Evolutionary conservation across 2,113 vertebrate species (phyloP).

Genomic region (Coreoperca whiteheadi): DNA sequence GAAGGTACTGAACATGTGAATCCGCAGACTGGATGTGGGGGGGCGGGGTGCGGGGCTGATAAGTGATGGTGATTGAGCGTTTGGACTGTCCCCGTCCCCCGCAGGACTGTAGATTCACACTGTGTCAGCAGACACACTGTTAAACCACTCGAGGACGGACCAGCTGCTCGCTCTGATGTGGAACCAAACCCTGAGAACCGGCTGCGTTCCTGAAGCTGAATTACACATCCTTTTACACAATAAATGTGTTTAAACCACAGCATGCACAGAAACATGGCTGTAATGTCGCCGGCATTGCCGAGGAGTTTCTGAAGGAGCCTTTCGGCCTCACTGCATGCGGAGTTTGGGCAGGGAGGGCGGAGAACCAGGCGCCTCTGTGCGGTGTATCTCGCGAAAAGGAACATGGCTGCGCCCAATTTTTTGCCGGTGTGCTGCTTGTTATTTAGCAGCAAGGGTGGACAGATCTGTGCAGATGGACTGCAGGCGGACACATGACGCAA

Average conservation of each 20-base stretch:
- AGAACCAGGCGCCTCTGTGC: background rate
- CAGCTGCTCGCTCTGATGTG: slow-evolving; percentile 17
- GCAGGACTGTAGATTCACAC: slow-evolving; percentile 38
- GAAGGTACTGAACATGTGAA: background rate
- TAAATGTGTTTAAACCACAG: background rate
- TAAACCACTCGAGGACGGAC: background rate
- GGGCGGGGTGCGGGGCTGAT: background rate
- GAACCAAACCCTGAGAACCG: background rate
- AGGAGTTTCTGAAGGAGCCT: background rate
- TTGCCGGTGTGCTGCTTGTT: too few relatives aligned
- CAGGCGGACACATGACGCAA: too few relatives aligned
- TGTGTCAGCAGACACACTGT: slow-evolving; percentile 23
- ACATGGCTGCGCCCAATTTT: too few relatives aligned
- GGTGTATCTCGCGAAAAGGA: too few relatives aligned
- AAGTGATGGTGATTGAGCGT: slow-evolving; percentile 46
- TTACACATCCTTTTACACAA: background rate
- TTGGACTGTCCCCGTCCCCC: slow-evolving; percentile 34
- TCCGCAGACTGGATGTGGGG: background rate
- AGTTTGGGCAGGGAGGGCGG: background rate
- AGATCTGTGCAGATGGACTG: too few relatives aligned
- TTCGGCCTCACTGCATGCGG: background rate
- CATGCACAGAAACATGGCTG: background rate
- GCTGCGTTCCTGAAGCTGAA: background rate
- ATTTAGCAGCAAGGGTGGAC: too few relatives aligned
- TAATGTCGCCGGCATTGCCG: too few relatives aligned